Percentiles rank a stretch among this genome's conserved stretches.
phyloP scores from a whole-genome alignment of 2,888 invertebrate species.

The Clitarchus hookeri region DNA sequence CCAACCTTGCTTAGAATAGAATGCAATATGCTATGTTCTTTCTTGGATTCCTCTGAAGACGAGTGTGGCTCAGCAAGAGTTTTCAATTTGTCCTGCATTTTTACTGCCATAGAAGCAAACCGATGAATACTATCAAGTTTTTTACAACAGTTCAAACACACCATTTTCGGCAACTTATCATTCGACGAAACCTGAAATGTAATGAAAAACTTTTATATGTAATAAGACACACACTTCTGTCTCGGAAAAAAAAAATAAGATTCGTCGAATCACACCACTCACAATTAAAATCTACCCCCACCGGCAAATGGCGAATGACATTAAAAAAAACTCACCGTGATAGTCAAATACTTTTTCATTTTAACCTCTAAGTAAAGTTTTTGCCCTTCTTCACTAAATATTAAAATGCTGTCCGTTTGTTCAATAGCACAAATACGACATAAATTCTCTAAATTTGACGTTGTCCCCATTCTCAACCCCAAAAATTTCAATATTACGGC shows the following conservation, averaged over 20 bases:
- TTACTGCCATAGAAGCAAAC: constrained; percentile 68
- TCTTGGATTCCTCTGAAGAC: constrained; percentile 52
- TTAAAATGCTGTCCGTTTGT: constrained; percentile 62
- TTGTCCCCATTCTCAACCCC: constrained; percentile 41
- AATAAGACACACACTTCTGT: neutral
- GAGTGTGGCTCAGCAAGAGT: constrained; percentile 36
- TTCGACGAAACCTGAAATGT: constrained; percentile 64
- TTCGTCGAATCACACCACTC: neutral
- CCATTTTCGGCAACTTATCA: constrained; percentile 70
- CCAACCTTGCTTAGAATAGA: constrained; percentile 61
- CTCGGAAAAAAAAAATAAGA: neutral
- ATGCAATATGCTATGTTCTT: constrained; percentile 59
- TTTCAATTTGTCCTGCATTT: constrained; percentile 65
- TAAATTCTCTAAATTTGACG: constrained; percentile 54
- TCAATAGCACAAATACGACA: constrained; percentile 70
- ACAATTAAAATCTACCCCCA: constrained; percentile 29
- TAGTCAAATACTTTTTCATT: constrained; percentile 69
- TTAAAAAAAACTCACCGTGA: constrained; percentile 60
- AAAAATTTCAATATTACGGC: constrained; percentile 33
- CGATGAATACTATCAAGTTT: constrained; percentile 69
- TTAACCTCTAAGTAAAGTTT: constrained; percentile 23
- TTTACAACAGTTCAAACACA: constrained; percentile 67
- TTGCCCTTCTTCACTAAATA: constrained; percentile 69
- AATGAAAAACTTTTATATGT: constrained; percentile 27
- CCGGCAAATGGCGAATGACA: constrained; percentile 42